Percentiles rank a stretch among this genome's conserved stretches.
Evolutionary conservation across 2,888 invertebrate species (phyloP).

Genomic region (Drosophila rellima): DNA sequence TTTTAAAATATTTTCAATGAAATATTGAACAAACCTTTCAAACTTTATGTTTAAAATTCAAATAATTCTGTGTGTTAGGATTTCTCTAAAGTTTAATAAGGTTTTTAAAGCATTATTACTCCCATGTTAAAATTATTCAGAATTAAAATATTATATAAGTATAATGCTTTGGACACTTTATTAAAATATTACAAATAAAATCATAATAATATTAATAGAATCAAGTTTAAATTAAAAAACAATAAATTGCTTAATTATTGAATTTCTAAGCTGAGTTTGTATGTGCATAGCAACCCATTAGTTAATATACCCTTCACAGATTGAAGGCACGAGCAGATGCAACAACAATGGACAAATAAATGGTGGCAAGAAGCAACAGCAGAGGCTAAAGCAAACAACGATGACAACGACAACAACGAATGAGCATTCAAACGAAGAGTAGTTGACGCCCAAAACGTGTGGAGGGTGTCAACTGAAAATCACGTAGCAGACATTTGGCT

Average conservation of each 20-base stretch:
- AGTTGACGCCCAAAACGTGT: conserved; percentile 62
- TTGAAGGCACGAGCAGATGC: conserved; percentile 1
- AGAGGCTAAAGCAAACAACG: conserved; percentile 42
- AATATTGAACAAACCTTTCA: too few relatives aligned
- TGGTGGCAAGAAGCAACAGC: conserved; percentile 18
- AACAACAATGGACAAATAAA: conserved; percentile 45
- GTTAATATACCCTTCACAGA: conserved; percentile 17
- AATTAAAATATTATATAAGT: too few relatives aligned
- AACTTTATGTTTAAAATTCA: too few relatives aligned
- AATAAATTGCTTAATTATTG: background rate
- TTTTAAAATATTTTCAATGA: too few relatives aligned
- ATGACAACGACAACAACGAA: conserved; percentile 27
- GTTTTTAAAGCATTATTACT: too few relatives aligned
- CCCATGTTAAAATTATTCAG: too few relatives aligned
- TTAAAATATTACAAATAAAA: background rate
- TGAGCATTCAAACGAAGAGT: conserved; percentile 39
- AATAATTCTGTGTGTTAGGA: too few relatives aligned
- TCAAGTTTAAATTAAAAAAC: background rate
- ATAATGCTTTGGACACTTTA: background rate
- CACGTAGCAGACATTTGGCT: conserved; percentile 76
- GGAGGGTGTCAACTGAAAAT: conserved; percentile 57
- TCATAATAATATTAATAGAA: background rate
- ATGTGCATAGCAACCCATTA: background rate
- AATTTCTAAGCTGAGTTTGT: background rate
- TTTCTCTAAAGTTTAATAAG: too few relatives aligned